These are phyloP conservation scores for Drosophila nigricruria DNA, from an alignment of 2,888 invertebrate species.

Conservation along the genomic window DNA sequence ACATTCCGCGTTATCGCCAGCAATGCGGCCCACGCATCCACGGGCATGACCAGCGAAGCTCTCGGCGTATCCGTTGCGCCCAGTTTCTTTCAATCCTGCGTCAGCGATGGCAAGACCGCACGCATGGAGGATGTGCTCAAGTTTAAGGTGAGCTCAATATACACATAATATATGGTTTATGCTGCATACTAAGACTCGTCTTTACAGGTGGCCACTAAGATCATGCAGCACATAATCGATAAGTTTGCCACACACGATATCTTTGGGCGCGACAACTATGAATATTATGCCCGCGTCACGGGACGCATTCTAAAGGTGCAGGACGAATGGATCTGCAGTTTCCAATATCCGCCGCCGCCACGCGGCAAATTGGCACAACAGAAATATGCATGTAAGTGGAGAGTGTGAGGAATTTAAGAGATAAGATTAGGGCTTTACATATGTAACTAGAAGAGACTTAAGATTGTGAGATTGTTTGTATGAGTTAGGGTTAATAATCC, in stretches of 20 bases:
- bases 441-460: background rate
- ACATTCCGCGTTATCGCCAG: slow-evolving; percentile 98
- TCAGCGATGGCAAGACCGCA: slow-evolving; percentile 96
- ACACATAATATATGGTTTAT: too few relatives aligned
- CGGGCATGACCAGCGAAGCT: slow-evolving; percentile 98
- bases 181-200: background rate
- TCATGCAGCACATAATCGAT: slow-evolving; percentile 98
- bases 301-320: slow-evolving; percentile 96
- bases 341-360: slow-evolving; percentile 93
- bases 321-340: slow-evolving; percentile 98
- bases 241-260: slow-evolving; percentile 98
- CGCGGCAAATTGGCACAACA: slow-evolving; percentile 88
- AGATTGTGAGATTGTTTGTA: background rate
- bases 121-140: slow-evolving; percentile 98
- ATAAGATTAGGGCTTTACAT: too few relatives aligned
- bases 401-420: background rate
- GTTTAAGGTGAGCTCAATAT: slow-evolving; percentile 90
- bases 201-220: slow-evolving; percentile 94
- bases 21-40: slow-evolving; percentile 94
- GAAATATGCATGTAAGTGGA: slow-evolving; percentile 88
- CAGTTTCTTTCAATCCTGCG: slow-evolving; percentile 98
- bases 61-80: slow-evolving; percentile 98
- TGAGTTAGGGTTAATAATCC: background rate
- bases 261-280: slow-evolving; percentile 97
- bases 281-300: slow-evolving; percentile 97